A percentile compares a stretch with the other conserved stretches of the same genome.
Evolutionary conservation across 2,113 vertebrate genomes (phyloP).

Genomic region (Chloebia gouldiae): DNA sequence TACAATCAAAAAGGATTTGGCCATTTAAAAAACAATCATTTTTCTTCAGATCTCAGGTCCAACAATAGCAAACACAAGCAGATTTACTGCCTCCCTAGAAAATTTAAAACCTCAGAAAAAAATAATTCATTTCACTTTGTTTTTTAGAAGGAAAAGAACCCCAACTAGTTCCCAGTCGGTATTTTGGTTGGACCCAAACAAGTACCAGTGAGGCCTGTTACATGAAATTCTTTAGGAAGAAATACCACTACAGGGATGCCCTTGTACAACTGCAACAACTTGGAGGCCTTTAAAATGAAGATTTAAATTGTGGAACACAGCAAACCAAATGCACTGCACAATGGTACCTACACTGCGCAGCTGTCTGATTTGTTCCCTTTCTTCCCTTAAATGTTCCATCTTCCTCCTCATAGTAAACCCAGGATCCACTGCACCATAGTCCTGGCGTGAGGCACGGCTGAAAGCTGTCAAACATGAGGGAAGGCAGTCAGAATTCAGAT

Average conservation of each 20-base stretch:
- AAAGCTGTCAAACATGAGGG: conserved; percentile 77
- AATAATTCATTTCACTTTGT: not conserved
- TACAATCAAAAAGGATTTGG: not conserved
- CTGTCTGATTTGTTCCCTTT: conserved; percentile 91
- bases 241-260: not conserved
- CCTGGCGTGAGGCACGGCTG: conserved; percentile 84
- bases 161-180: not conserved
- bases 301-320: not conserved
- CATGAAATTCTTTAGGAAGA: not conserved
- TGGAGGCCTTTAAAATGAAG: not conserved
- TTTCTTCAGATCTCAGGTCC: not conserved
- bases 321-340: not conserved
- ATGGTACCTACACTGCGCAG: conserved; percentile 83
- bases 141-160: not conserved
- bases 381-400: conserved; percentile 97
- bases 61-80: not conserved
- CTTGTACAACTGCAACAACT: not conserved
- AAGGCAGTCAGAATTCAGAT: not conserved
- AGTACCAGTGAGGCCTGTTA: not conserved
- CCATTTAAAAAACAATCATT: not conserved
- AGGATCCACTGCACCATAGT: conserved; percentile 84
- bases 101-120: not conserved
- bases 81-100: not conserved
- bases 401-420: conserved; percentile 98
- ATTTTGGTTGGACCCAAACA: not conserved